Evolutionary conservation across 1,140 invertebrate species (phyloP), one percentile per base, ranked within the genome.

Genomic region (Proctacanthus coquilletti): DNA sequence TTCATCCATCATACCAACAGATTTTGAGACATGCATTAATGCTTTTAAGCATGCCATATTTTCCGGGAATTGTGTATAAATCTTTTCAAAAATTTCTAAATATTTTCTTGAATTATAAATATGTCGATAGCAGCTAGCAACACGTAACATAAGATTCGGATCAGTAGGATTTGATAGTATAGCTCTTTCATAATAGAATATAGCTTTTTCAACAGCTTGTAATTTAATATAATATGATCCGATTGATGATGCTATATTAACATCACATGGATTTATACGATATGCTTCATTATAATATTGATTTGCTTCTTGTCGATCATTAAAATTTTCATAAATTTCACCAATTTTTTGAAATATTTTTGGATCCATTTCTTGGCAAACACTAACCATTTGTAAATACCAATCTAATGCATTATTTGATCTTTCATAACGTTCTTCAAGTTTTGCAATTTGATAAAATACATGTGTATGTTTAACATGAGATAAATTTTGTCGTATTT

Each of bases 211-310:
- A 27, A 83, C 75, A 14, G 74, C 63, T 64, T 91, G 82, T 49
- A 88, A 75, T 49, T 91, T 84, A 38, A 93, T 80, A 50, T 87
- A 91, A 58, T 94, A 92, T 0, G 84, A 83, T 30, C 84, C 86
- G 18, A 96, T 67, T 76, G 89, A 95, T 53, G 91, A 83, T 40
- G 95, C 84, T 1, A 88, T 85, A 39, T 78, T 74, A 31, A 93
- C 75, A 62, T 87, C 85, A 23, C 84, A 84, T 34, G 92, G 89
- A 60, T 84, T 88, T 53, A 84, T 83, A 46, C 87, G 75, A 60
- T 83, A 88, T 4, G 86, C 81, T 75, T 95, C 88, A 61, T 74
- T 79, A 48, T 91, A 82, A 64, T 87, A 92, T 49, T 92, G 84
- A 63, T 88, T 89, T 2, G 89, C 86, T 61, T 87, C 83, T 50